Evolutionary conservation across 2,113 vertebrate genomes (phyloP).

Genomic region (Hemicordylus capensis): DNA sequence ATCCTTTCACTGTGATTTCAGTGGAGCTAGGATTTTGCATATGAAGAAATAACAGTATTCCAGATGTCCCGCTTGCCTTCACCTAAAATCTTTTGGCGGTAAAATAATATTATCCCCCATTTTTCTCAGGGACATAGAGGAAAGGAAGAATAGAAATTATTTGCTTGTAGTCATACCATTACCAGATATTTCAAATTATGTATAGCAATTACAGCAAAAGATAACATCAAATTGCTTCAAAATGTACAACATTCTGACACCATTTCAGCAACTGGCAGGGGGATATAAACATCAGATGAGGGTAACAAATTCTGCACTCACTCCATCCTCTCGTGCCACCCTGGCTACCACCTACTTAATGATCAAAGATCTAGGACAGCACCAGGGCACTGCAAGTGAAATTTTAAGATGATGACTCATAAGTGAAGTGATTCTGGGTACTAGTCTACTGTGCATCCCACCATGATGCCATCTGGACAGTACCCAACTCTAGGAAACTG

Average conservation of each 20-base stretch:
- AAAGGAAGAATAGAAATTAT: neutral
- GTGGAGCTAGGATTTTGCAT: neutral
- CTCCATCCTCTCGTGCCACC: neutral
- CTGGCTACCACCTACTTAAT: neutral
- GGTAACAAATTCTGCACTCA: neutral
- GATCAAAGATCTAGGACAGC: neutral
- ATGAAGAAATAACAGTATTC: neutral
- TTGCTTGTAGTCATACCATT: neutral
- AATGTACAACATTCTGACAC: neutral
- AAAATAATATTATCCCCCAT: neutral
- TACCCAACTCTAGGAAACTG: neutral
- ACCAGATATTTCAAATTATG: neutral
- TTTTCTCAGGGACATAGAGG: neutral
- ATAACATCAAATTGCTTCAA: neutral
- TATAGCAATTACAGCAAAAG: neutral
- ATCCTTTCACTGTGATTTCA: constrained; percentile 8
- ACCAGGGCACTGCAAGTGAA: neutral
- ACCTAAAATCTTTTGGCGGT: neutral
- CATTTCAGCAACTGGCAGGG: neutral
- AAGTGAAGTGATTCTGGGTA: neutral
- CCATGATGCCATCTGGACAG: neutral
- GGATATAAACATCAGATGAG: neutral
- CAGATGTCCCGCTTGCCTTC: neutral
- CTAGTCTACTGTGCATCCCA: neutral
- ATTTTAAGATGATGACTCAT: neutral